Evolutionary conservation across 2,888 invertebrate species (phyloP).

Genomic region (Dicranocentrus wangi): DNA sequence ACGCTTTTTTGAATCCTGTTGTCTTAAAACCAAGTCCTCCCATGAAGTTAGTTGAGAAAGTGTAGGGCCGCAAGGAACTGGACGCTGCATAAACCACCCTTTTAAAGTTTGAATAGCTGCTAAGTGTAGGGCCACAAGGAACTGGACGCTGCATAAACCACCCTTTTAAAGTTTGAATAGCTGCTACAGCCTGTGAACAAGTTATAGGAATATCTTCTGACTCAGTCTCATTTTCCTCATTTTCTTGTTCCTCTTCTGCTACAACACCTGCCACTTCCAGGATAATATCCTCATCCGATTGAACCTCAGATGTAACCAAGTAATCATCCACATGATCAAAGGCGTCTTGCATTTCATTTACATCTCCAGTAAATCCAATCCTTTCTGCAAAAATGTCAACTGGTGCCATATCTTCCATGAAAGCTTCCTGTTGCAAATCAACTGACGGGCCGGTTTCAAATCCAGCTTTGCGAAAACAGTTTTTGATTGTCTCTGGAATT

Average conservation of each 20-base stretch:
- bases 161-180: background rate
- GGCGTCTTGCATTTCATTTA: background rate
- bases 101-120: background rate
- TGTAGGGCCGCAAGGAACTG: background rate
- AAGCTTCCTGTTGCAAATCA: background rate
- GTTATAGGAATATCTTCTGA: background rate
- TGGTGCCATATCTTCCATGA: background rate
- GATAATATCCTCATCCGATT: slow-evolving; percentile 8
- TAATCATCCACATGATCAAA: background rate
- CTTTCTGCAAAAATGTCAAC: background rate
- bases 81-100: background rate
- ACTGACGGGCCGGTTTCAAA: too few species aligned
- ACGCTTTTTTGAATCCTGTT: background rate
- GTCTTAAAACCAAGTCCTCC: background rate
- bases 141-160: background rate
- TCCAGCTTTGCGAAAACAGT: slow-evolving; percentile 41
- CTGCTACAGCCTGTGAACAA: background rate
- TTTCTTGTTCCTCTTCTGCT: background rate
- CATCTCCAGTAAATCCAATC: background rate
- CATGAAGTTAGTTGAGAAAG: background rate
- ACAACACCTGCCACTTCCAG: background rate
- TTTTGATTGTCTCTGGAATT: background rate
- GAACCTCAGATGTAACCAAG: background rate
- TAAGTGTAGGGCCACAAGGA: background rate
- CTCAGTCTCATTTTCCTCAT: background rate